Evolutionary conservation across 1,140 invertebrate genomes (phyloP), one percentile per base, ranked within the genome.

Genomic region (Drosophila jambulina): DNA sequence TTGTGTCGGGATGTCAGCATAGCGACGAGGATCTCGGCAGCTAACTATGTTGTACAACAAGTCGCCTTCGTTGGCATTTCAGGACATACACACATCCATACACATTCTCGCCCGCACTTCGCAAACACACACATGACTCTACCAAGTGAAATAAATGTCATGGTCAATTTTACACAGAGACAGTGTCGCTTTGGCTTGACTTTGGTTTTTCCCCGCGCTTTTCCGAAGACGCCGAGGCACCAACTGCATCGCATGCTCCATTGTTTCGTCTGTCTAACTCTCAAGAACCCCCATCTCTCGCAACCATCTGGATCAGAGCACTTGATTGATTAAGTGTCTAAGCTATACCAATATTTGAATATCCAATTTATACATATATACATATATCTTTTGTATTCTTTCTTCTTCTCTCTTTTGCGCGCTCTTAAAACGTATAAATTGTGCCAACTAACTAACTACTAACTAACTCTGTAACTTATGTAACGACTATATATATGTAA

Each of bases 381-480:
- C 40, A 82, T 80, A 65, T 64, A 58, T 76, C 61, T 82, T 83
- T 83, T 78, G 65, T 75, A 80, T 78, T 86, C 65, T 81, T 82
- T 85, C 83, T 86, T 86, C 78, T 90, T 88, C 75, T 88, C 84
- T 88, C 68, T 78, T 62, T 84, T 72, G 81, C 60, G 82, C 71
- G 62, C 82, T 81, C 75, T 79, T 70, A 75, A 45, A 68, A 77
- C 75, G 70, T 58, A 72, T 32, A 57, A 80, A 17, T 67, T 69
- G 45, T 69, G 60, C 64, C 64, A 72, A 77, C 48, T 60, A 77
- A 65, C 21, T 46, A 72, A 72, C 19, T 40, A 57, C 65, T 56
- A 71, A 71, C 67, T 57, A 71, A 72, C 68, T 74, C 68, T 72
- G 38, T 72, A 72, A 70, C 36, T 49, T 36, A 27, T 71, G 29